Percentiles rank a stretch among this genome's conserved stretches.
Conservation (phyloP, 1,140 invertebrate genomes). For the Medauroidea extradentata region DNA sequence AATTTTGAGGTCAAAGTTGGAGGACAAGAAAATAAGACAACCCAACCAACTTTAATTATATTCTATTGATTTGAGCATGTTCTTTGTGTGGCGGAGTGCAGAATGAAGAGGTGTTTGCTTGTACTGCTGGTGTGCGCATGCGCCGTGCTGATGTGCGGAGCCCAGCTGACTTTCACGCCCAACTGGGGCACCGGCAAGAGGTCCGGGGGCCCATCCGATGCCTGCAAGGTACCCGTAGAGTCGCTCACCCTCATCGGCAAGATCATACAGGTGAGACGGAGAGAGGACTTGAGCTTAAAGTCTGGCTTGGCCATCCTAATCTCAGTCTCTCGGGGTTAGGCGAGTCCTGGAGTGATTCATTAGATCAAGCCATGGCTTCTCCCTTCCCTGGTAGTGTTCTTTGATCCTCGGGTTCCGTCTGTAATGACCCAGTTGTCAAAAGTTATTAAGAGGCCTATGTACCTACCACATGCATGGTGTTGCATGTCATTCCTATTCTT, state of each 20-base stretch:
- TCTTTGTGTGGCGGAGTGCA: background rate
- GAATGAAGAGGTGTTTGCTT: background rate
- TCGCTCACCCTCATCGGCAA: slow-evolving; percentile 3
- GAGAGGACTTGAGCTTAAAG: background rate
- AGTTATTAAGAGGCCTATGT: no score
- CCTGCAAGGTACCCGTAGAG: slow-evolving; percentile 1
- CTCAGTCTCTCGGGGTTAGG: background rate
- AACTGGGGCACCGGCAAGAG: slow-evolving; percentile 8
- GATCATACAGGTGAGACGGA: background rate
- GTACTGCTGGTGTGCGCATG: background rate
- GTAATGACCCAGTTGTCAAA: no score
- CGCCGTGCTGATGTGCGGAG: background rate
- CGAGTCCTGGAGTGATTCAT: background rate
- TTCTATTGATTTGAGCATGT: no score
- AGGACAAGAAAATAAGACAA: no score
- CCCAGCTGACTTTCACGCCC: slow-evolving; percentile 3
- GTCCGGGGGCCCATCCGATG: background rate
- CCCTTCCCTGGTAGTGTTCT: background rate
- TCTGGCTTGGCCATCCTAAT: background rate
- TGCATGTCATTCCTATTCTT: no score
- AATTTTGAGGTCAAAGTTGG: no score
- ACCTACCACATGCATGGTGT: no score
- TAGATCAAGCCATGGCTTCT: background rate
- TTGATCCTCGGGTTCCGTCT: no score
- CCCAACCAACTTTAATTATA: no score